A percentile compares a stretch with the other conserved stretches of the same genome.
Evolutionary conservation across 1,140 invertebrate genomes (phyloP).

Genomic region (Brachionus paranguensis): DNA sequence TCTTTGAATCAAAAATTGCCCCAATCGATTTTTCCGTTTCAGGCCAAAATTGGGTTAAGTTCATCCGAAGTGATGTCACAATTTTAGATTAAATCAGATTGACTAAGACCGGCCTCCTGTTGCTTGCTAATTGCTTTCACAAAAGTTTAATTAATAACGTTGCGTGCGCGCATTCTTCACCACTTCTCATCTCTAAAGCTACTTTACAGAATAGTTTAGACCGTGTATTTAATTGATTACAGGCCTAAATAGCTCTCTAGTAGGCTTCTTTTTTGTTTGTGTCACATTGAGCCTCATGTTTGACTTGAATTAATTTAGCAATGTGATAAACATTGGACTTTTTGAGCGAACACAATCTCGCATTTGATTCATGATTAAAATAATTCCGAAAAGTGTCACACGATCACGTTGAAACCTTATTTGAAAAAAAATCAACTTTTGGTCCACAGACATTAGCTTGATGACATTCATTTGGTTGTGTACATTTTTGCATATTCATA

Average conservation of each 20-base stretch:
- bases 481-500: no score
- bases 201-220: not conserved
- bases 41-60: not conserved
- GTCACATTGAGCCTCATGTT: not conserved
- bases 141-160: not conserved
- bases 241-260: not conserved
- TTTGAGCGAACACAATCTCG: not conserved
- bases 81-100: not conserved
- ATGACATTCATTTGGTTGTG: no score
- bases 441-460: not conserved
- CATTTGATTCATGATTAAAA: not conserved
- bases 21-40: not conserved
- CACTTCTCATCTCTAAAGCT: not conserved
- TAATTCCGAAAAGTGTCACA: not conserved
- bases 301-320: not conserved
- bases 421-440: not conserved
- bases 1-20: not conserved
- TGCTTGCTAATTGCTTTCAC: not conserved
- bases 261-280: not conserved
- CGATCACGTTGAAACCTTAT: not conserved
- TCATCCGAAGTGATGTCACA: not conserved
- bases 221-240: not conserved
- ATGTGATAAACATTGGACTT: not conserved
- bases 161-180: not conserved
- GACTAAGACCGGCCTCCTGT: not conserved